Percentiles rank a stretch among this genome's conserved stretches.
phyloP scores from a whole-genome alignment of 2,888 invertebrate species.

The Machimus atricapillus region DNA sequence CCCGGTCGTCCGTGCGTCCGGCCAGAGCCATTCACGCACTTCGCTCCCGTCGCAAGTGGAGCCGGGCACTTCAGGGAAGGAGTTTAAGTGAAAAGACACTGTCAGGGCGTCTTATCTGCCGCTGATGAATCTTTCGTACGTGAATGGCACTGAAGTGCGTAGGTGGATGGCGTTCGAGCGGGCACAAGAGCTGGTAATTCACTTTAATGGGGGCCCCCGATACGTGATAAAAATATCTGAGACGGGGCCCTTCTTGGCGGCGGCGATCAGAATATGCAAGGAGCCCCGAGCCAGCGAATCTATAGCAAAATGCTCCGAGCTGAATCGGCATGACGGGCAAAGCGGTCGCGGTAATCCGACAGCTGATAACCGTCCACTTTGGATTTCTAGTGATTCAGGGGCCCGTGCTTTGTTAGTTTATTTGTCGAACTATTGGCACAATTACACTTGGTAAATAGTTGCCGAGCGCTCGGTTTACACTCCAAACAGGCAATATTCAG shows the following conservation, averaged over 20 bases:
- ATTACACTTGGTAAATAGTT: conserved; percentile 16
- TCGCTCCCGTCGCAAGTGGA: background rate
- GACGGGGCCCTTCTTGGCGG: background rate
- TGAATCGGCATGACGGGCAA: background rate
- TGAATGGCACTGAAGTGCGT: background rate
- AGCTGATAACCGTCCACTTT: background rate
- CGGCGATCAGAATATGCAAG: background rate
- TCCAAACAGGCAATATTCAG: background rate
- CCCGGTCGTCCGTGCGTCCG: background rate
- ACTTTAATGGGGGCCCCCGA: background rate
- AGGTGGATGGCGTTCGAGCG: background rate
- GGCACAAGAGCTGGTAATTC: background rate
- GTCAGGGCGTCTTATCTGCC: background rate
- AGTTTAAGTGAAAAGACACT: background rate
- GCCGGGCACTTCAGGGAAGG: background rate
- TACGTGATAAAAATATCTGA: background rate
- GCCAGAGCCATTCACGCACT: background rate
- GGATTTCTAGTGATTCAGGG: background rate
- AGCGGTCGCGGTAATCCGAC: background rate
- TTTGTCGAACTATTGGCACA: conserved; percentile 16
- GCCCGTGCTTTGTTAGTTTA: background rate
- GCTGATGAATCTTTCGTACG: background rate
- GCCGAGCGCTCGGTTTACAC: background rate
- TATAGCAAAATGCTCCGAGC: background rate
- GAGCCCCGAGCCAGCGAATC: background rate